phyloP scores from a whole-genome alignment of 2,888 invertebrate species.

The Drymonia ruficornis region DNA sequence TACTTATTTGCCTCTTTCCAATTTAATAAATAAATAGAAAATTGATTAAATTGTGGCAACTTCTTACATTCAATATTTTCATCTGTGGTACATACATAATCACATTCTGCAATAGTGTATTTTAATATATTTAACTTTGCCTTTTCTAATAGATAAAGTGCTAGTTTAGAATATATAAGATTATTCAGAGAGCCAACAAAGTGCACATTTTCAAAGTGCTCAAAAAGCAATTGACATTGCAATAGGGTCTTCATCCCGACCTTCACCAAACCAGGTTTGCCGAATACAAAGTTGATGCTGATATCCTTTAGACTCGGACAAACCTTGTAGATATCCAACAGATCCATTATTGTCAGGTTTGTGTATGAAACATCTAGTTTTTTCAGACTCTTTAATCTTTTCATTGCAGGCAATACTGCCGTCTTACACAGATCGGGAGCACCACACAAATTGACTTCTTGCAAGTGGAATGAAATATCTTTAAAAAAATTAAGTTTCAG shows the following conservation, averaged over 20 bases:
- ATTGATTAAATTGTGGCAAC: constrained; percentile 40
- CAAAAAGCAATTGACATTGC: constrained; percentile 56
- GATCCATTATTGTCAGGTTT: constrained; percentile 57
- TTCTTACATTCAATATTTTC: constrained; percentile 6
- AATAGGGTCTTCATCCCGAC: constrained; percentile 33
- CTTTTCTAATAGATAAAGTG: constrained; percentile 47
- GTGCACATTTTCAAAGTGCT: constrained; percentile 61
- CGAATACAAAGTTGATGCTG: constrained; percentile 57
- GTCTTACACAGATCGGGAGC: constrained; percentile 58
- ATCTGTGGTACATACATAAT: constrained; percentile 20
- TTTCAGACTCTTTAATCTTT: constrained; percentile 53
- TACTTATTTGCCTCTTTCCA: constrained; percentile 33
- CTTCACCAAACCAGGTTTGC: constrained; percentile 27
- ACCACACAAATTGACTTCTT: constrained; percentile 58
- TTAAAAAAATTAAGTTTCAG: constrained; percentile 57
- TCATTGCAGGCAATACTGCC: constrained; percentile 50
- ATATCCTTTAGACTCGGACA: constrained; percentile 66
- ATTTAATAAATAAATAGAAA: constrained; percentile 48
- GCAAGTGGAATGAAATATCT: constrained; percentile 52
- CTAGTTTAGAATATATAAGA: constrained; percentile 51
- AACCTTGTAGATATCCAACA: constrained; percentile 51
- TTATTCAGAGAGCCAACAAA: constrained; percentile 58
- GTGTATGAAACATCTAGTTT: constrained; percentile 67
- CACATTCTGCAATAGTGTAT: constrained; percentile 49
- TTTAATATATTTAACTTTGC: constrained; percentile 51